Percentiles rank a stretch among this genome's conserved stretches.
Conservation (phyloP, 35 echinoderm and acorn worm species). For the Eucidaris tribuloides region DNA sequence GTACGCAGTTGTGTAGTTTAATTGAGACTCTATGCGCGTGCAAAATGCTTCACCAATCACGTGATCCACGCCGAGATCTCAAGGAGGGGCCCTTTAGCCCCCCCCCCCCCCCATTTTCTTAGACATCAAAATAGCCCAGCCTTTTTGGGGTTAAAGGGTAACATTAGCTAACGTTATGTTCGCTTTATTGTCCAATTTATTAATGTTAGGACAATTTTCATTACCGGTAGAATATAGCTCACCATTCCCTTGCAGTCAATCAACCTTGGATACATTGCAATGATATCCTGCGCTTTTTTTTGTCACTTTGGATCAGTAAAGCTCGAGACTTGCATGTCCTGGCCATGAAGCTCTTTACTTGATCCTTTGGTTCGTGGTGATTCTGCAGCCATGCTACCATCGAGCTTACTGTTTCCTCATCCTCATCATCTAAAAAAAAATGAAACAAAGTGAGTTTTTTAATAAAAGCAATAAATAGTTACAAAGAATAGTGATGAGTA, state of each 20-base stretch:
- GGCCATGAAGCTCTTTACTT: not conserved
- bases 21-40: too few species aligned
- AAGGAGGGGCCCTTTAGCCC: too few species aligned
- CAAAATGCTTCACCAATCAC: too few species aligned
- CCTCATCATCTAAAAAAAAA: not conserved
- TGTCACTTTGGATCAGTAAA: constrained; percentile 6
- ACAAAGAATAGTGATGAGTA: too few species aligned
- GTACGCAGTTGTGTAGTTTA: too few species aligned
- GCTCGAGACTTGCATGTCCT: constrained; percentile 12
- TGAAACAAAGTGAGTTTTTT: too few species aligned
- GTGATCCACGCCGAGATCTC: too few species aligned
- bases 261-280: constrained; percentile 1
- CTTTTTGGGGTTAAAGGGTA: too few species aligned
- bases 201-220: constrained; percentile 2
- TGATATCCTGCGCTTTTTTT: not conserved
- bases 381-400: not conserved
- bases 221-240: constrained; percentile 17
- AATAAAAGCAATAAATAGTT: too few species aligned
- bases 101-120: too few species aligned
- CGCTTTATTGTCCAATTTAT: not conserved
- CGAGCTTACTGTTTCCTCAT: not conserved
- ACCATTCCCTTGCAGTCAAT: constrained; percentile 7
- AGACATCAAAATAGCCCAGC: too few species aligned
- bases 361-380: not conserved
- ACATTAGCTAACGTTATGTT: not conserved